These are phyloP conservation scores for Helobdella robusta DNA, from an alignment of 2,888 invertebrate genomes.

Conservation along the genomic window DNA sequence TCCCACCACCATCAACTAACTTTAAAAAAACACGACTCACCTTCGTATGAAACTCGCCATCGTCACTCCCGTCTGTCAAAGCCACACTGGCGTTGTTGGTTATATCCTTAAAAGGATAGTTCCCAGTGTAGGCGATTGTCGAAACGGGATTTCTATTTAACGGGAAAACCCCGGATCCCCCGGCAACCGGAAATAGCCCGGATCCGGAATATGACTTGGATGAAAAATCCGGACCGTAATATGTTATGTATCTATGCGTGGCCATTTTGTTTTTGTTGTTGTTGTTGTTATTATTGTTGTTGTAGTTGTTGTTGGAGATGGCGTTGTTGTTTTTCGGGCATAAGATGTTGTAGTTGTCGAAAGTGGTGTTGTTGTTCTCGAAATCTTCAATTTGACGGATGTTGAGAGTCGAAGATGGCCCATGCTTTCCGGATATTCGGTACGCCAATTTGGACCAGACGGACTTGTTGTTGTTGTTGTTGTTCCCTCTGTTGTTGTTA, in stretches of 20 bases:
- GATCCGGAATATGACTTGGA: conserved; percentile 1
- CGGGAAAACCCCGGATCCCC: conserved; percentile 20
- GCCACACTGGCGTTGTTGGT: not conserved
- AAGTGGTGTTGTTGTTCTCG: conserved; percentile 25
- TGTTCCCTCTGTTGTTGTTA: not conserved
- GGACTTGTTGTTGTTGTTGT: conserved; percentile 3
- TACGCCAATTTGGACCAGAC: conserved; percentile 18
- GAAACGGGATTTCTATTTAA: conserved; percentile 23
- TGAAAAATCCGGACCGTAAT: conserved; percentile 12
- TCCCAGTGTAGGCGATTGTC: conserved; percentile 24
- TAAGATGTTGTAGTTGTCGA: no score
- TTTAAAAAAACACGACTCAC: not conserved
- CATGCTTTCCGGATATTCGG: conserved; percentile 18
- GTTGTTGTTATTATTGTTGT: no score
- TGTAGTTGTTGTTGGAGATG: no score
- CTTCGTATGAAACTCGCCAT: not conserved
- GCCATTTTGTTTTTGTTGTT: no score
- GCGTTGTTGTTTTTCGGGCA: no score
- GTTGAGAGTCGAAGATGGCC: conserved; percentile 14
- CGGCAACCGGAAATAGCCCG: conserved; percentile 10
- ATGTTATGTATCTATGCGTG: not conserved
- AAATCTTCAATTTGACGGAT: conserved; percentile 18
- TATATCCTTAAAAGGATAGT: conserved; percentile 16
- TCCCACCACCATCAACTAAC: no score
- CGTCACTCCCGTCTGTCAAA: not conserved